Conservation (phyloP, 2,113 vertebrate species). For the Hypocryptadius cinnamomeus region DNA sequence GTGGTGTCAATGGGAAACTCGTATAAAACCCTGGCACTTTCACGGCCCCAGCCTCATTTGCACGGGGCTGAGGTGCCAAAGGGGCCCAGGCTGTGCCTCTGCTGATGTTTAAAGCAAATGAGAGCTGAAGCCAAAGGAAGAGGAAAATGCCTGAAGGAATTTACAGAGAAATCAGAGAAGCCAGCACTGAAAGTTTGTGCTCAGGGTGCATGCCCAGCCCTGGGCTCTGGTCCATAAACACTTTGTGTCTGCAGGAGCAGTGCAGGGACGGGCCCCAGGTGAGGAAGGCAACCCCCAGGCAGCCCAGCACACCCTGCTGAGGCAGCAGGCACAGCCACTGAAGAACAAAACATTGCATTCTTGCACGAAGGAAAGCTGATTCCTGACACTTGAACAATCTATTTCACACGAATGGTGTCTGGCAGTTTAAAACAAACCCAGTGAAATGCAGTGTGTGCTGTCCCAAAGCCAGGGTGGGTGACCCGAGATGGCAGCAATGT, state of each 20-base stretch:
- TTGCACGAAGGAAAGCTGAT: neutral
- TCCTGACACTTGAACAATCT: neutral
- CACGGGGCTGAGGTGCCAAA: neutral
- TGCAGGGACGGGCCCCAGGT: fast-evolving
- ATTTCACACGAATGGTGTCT: neutral
- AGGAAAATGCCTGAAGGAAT: neutral
- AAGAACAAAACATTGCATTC: neutral
- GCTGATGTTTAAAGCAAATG: neutral
- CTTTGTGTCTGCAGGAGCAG: fast-evolving
- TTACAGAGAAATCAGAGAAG: neutral
- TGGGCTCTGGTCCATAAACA: fast-evolving
- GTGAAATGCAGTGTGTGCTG: neutral
- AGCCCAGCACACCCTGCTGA: neutral
- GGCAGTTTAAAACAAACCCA: neutral
- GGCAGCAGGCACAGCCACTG: neutral
- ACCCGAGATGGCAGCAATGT: neutral
- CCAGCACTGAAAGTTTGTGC: neutral
- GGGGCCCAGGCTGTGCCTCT: neutral
- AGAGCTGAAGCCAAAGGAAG: neutral
- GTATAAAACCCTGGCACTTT: neutral
- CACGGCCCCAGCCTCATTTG: neutral
- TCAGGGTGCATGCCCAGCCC: fast-evolving
- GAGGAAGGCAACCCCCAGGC: neutral
- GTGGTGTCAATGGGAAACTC: neutral
- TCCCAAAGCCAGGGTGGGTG: neutral